phyloP scores from a whole-genome alignment of 1,140 invertebrate species.

The Drosophila sulfurigaster region DNA sequence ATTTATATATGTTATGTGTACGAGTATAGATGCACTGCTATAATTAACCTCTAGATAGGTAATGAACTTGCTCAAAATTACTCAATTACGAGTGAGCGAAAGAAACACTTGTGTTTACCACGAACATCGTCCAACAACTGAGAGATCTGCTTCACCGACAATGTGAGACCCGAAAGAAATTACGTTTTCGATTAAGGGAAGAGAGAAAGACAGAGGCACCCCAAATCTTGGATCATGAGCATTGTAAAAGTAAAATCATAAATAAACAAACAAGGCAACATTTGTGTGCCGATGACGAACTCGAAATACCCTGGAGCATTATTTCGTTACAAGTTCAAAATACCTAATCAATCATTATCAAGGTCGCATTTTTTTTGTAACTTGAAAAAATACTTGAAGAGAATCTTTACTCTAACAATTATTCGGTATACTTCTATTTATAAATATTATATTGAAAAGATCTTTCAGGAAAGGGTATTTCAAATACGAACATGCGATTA shows the following conservation, averaged over 20 bases:
- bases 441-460: too few species aligned
- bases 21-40: conserved; percentile 6
- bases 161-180: background rate
- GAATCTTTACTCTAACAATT: too few species aligned
- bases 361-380: too few species aligned
- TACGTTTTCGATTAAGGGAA: background rate
- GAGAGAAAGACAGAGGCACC: background rate
- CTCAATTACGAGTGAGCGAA: background rate
- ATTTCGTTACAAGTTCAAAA: background rate
- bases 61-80: background rate
- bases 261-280: conserved; percentile 2
- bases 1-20: background rate
- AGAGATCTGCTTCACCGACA: conserved; percentile 1
- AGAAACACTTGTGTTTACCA: background rate
- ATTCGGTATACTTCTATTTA: too few species aligned
- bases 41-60: conserved; percentile 19
- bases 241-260: background rate
- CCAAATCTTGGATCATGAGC: background rate
- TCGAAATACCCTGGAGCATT: background rate
- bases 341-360: background rate
- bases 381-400: too few species aligned
- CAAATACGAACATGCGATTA: too few species aligned
- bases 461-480: too few species aligned
- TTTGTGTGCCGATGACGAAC: background rate
- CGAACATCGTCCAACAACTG: conserved; percentile 1